Evolutionary conservation across 2,888 invertebrate genomes (phyloP).

Genomic region (Latheticus oryzae): DNA sequence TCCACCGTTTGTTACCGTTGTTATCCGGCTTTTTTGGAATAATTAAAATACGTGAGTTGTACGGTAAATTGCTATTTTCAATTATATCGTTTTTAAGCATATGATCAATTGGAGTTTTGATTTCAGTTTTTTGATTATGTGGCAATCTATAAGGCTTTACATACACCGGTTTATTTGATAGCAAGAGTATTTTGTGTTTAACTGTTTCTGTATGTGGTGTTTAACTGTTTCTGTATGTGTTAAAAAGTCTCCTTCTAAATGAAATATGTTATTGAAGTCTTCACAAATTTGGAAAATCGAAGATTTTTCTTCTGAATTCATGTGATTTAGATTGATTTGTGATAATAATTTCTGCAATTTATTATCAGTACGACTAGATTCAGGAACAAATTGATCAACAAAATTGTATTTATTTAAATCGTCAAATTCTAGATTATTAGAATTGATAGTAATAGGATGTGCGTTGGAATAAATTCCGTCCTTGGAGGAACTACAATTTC

Average conservation of each 20-base stretch:
- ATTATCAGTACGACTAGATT: neutral
- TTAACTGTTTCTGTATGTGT: neutral
- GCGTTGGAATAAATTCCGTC: conserved; percentile 15
- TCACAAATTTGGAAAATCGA: conserved; percentile 43
- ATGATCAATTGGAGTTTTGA: conserved; percentile 47
- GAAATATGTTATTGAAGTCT: conserved; percentile 33
- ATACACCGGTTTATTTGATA: neutral
- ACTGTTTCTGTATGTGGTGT: neutral
- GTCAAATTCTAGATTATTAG: conserved; percentile 17
- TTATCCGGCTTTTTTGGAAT: too few species aligned
- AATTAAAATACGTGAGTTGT: too few species aligned
- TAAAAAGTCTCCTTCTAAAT: neutral
- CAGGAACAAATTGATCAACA: too few species aligned
- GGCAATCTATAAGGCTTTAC: conserved; percentile 1
- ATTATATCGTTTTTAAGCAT: conserved; percentile 48
- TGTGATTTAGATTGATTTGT: conserved; percentile 27
- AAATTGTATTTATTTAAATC: conserved; percentile 7
- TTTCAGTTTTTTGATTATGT: conserved; percentile 46
- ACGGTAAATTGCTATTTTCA: conserved; percentile 44
- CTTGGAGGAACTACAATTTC: conserved; percentile 4
- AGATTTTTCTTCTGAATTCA: conserved; percentile 48
- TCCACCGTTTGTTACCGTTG: conserved; percentile 42
- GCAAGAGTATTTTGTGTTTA: neutral
- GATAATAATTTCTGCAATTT: conserved; percentile 8
- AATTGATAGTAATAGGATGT: conserved; percentile 2